Evolutionary conservation across 1,140 invertebrate species (phyloP), one percentile per base, ranked within the genome.

Genomic region (Triops longicaudatus): DNA sequence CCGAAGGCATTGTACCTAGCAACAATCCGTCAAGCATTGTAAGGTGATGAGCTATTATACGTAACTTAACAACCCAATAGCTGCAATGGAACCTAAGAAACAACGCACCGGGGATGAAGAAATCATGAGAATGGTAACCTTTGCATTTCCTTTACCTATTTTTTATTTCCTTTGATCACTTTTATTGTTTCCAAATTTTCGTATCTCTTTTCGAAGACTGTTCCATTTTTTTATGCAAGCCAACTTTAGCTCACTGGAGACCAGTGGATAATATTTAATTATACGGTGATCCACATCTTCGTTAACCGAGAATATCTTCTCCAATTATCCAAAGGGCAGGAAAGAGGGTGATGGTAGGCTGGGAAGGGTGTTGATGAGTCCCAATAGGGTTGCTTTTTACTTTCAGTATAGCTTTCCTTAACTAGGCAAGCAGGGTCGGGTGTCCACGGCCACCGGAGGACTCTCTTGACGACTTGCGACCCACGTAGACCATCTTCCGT

Each of bases 341-440:
- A 63, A 63, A 14, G 50, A 63, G 4, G 14, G 50, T 63, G 50
- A 63, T 14, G 50, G 10, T 14, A 63, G 50, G 31, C 2, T 37
- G 7, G 2, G 31, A 6, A 14, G 22, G 50, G 50, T 12, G 50
- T 17, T 63, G 50, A 63, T 22, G 50, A 63, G 17, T 63, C 50
- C 50, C 50, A 14, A 17, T 63, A 63, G 50, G 10, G 50, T 63
- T 63, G 50, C 50, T 63, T 63, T 63, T 63, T 17, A 17, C 17
- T 22, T 1, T 2, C 31, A 7, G 31, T 37, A 7, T 37, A 37
- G 31, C 2, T n/a, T n/a, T 63, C 17, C 50, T 14, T 17, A 63
- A 63, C 50, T 63, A 63, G 22, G 50, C 50, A 63, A 63, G 50
- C 50, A 63, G 50, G n/a, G 50, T 63, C 50, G 17, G 50, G 50